Conservation (phyloP, 2,797 vertebrate species). For the Neoniphon sammara region DNA sequence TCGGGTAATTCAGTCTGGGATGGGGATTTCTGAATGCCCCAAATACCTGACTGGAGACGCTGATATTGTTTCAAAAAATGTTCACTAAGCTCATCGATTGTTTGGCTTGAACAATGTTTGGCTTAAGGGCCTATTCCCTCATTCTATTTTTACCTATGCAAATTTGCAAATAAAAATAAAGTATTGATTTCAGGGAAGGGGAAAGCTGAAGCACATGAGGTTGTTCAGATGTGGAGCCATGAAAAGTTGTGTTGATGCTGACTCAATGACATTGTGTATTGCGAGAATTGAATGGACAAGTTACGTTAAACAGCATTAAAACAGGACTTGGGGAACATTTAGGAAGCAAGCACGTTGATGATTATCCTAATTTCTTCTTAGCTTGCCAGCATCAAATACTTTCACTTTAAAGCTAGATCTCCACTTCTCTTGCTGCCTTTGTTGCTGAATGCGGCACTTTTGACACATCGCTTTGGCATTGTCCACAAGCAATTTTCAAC, state of each 20-base stretch:
- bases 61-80: conserved; percentile 37
- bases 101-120: background rate
- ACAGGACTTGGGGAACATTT: conserved; percentile 1
- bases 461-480: no score
- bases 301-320: background rate
- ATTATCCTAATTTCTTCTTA: background rate
- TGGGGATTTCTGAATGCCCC: conserved; percentile 46
- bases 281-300: background rate
- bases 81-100: background rate
- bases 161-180: background rate
- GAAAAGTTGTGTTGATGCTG: no score
- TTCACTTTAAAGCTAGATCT: conserved; percentile 9
- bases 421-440: conserved; percentile 1
- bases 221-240: background rate
- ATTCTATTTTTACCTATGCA: background rate
- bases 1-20: conserved; percentile 56
- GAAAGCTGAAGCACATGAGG: background rate
- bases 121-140: background rate
- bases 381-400: background rate
- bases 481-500: no score
- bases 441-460: no score
- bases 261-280: background rate
- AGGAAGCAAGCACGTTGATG: background rate
- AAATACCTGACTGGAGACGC: conserved; percentile 37
- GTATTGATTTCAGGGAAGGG: background rate